phyloP scores from a whole-genome alignment of 2,113 vertebrate species.

The Leucoraja erinaceus region DNA sequence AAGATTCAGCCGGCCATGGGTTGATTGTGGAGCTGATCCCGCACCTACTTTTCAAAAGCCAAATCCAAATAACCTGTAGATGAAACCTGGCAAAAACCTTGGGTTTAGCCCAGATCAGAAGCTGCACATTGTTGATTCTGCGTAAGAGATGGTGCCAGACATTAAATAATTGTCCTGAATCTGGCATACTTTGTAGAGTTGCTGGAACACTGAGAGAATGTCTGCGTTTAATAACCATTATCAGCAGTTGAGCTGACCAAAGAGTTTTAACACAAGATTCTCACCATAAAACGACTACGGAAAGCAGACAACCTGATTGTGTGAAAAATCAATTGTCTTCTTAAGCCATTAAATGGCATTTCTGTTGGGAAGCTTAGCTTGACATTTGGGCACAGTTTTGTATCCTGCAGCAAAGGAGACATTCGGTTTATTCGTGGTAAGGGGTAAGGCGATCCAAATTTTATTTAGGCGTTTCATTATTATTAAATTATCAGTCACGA shows the following conservation, averaged over 20 bases:
- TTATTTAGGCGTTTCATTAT: not conserved
- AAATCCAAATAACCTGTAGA: not conserved
- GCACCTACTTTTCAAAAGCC: not conserved
- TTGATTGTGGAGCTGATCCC: no score
- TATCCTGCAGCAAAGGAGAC: not conserved
- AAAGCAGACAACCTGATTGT: not conserved
- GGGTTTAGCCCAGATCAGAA: not conserved
- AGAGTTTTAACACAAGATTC: not conserved
- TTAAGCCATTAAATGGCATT: not conserved
- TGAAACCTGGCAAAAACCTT: not conserved
- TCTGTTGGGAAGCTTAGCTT: not conserved
- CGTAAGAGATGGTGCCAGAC: not conserved
- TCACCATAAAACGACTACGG: constrained; percentile 2
- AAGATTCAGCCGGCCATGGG: not conserved
- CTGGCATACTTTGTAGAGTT: not conserved
- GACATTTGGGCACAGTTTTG: not conserved
- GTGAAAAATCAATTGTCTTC: not conserved
- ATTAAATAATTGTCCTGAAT: not conserved
- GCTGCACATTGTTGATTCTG: not conserved
- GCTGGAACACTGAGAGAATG: not conserved
- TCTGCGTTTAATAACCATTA: not conserved
- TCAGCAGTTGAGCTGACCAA: not conserved
- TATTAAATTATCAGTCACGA: not conserved
- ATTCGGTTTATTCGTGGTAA: not conserved
- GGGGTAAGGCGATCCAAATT: not conserved